These are phyloP conservation scores for Rhinogobius similis DNA, from an alignment of 2,113 vertebrate genomes.

Conservation along the genomic window DNA sequence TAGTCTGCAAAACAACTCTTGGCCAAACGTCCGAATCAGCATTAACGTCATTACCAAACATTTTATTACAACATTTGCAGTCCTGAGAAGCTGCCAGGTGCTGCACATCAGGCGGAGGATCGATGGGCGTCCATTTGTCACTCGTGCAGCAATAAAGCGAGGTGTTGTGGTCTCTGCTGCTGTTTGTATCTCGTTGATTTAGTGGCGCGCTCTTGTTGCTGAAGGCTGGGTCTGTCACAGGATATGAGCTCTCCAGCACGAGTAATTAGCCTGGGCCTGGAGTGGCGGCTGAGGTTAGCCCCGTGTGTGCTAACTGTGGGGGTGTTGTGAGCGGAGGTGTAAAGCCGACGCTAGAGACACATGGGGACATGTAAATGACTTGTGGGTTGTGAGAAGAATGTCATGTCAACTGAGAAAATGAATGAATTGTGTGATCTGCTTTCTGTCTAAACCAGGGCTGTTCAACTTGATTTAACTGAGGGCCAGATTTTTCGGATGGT, in stretches of 20 bases:
- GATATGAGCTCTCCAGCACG: not conserved
- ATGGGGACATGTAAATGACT: not conserved
- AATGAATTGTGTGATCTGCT: too few relatives aligned
- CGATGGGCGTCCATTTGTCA: not conserved
- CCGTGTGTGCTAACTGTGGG: not conserved
- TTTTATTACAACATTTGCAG: not conserved
- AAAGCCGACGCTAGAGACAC: not conserved
- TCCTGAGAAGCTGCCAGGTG: not conserved
- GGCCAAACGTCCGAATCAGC: not conserved
- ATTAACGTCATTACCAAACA: not conserved
- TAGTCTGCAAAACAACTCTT: not conserved
- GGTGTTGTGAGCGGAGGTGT: not conserved
- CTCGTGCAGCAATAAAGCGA: not conserved
- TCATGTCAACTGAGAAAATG: not conserved
- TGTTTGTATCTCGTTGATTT: constrained; percentile 18
- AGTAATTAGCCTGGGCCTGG: not conserved
- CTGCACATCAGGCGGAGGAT: not conserved
- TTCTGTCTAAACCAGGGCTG: too few relatives aligned
- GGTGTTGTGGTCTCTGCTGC: constrained; percentile 12
- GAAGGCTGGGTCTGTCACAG: not conserved
- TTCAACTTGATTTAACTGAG: too few relatives aligned
- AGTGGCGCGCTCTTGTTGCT: not conserved
- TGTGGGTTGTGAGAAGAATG: not conserved
- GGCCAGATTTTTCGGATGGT: too few relatives aligned
- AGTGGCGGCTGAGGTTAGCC: not conserved